Conservation (phyloP, 2,113 vertebrate species). For the Syngnathus typhle region DNA sequence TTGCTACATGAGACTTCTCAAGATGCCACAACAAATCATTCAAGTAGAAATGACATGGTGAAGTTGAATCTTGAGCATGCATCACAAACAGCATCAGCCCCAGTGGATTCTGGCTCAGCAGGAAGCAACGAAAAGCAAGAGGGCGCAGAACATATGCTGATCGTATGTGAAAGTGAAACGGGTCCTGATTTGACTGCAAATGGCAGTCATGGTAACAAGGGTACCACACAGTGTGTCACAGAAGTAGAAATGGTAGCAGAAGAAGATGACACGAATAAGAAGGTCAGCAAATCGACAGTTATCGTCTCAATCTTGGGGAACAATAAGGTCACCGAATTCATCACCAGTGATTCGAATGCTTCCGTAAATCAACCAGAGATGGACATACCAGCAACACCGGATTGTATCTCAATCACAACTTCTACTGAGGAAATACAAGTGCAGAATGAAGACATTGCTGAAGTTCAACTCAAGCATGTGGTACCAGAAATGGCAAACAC, state of each 20-base stretch:
- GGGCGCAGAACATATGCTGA: background rate
- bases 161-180: slow-evolving; percentile 15
- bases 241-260: slow-evolving; percentile 13
- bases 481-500: background rate
- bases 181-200: background rate
- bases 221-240: background rate
- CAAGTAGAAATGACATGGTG: background rate
- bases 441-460: slow-evolving; percentile 15
- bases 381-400: slow-evolving; percentile 5
- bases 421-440: background rate
- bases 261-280: slow-evolving; percentile 17
- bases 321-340: slow-evolving; percentile 4
- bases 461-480: slow-evolving; percentile 8
- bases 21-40: background rate
- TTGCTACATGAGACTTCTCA: background rate
- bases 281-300: slow-evolving; percentile 6
- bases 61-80: too few relatives aligned
- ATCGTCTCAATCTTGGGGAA: background rate
- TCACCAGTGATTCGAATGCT: background rate
- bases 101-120: background rate
- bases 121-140: background rate
- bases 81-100: background rate
- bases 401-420: slow-evolving; percentile 8
- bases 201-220: slow-evolving; percentile 7
- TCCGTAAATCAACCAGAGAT: slow-evolving; percentile 17